Evolutionary conservation across 1,140 invertebrate genomes (phyloP).

Genomic region (Zaprionus davidi): DNA sequence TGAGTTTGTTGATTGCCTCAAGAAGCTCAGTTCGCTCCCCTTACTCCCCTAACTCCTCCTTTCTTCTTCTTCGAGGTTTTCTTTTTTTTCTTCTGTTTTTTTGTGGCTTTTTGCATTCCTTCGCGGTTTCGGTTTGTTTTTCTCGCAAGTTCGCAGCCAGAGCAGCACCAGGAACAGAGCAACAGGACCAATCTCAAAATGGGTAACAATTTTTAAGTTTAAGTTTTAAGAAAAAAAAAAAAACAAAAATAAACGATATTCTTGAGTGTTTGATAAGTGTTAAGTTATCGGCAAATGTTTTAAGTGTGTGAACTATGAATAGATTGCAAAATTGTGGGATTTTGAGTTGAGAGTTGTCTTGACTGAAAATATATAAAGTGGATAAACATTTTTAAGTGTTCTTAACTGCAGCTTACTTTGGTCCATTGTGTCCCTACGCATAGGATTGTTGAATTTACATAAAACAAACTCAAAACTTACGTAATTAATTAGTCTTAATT

Average conservation of each 20-base stretch:
- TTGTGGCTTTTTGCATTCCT: constrained; percentile 32
- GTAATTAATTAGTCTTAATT: neutral
- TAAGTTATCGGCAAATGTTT: neutral
- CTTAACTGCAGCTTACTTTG: too few relatives aligned
- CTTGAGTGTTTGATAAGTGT: constrained; percentile 2
- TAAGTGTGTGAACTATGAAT: neutral
- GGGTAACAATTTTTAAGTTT: constrained; percentile 59
- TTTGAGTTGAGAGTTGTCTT: too few relatives aligned
- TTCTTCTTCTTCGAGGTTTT: neutral
- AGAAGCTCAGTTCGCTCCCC: constrained; percentile 32
- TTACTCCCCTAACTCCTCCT: constrained; percentile 4
- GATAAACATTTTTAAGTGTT: neutral
- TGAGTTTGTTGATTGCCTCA: constrained; percentile 68
- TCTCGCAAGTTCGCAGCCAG: constrained; percentile 10
- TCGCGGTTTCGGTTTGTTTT: constrained; percentile 25
- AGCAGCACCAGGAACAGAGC: constrained; percentile 27
- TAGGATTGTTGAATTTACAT: neutral
- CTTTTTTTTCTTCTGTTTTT: constrained; percentile 13
- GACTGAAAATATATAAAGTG: too few relatives aligned
- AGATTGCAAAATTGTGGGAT: neutral
- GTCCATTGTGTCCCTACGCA: too few relatives aligned
- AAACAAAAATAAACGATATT: neutral
- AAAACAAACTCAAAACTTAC: neutral
- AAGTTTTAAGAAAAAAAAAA: too few relatives aligned
- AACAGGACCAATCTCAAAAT: constrained; percentile 35